Percentiles rank a stretch among this genome's conserved stretches.
Conservation (phyloP, 64 coral and sea anemone genomes). For the Actinia tenebrosa region DNA sequence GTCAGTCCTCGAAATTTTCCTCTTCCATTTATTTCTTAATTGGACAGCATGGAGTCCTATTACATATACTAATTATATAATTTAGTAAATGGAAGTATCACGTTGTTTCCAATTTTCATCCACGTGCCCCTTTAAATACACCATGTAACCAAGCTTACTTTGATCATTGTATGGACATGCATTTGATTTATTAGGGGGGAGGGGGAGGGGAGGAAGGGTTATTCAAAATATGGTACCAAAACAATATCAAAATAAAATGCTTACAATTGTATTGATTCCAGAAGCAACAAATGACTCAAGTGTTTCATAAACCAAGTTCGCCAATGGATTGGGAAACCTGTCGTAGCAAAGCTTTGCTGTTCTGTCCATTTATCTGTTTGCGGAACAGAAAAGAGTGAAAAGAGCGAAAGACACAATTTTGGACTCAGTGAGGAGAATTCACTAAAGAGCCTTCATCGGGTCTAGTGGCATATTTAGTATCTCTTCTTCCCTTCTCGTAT, state of each 20-base stretch:
- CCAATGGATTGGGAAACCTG: not conserved
- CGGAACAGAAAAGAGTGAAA: not conserved
- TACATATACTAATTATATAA: too few relatives aligned
- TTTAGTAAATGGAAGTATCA: too few relatives aligned
- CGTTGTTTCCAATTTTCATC: too few relatives aligned
- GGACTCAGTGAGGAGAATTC: not conserved
- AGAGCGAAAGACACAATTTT: not conserved
- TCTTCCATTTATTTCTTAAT: too few relatives aligned
- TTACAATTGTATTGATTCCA: not conserved
- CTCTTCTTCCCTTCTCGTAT: too few relatives aligned
- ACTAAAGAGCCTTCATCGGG: not conserved
- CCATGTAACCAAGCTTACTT: too few relatives aligned
- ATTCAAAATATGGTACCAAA: not conserved
- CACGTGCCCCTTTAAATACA: too few relatives aligned
- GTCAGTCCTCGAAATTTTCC: too few relatives aligned
- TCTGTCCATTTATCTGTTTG: not conserved
- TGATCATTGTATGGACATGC: too few relatives aligned
- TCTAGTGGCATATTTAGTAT: not conserved
- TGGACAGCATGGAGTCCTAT: too few relatives aligned
- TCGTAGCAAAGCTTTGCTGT: not conserved
- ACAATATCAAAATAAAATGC: conserved; percentile 2
- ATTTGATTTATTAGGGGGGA: too few relatives aligned
- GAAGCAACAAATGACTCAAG: not conserved
- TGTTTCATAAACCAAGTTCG: not conserved
- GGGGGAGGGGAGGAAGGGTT: too few relatives aligned